Evolutionary conservation across 2,888 invertebrate species (phyloP).

Genomic region (Pachydiplax longipennis): DNA sequence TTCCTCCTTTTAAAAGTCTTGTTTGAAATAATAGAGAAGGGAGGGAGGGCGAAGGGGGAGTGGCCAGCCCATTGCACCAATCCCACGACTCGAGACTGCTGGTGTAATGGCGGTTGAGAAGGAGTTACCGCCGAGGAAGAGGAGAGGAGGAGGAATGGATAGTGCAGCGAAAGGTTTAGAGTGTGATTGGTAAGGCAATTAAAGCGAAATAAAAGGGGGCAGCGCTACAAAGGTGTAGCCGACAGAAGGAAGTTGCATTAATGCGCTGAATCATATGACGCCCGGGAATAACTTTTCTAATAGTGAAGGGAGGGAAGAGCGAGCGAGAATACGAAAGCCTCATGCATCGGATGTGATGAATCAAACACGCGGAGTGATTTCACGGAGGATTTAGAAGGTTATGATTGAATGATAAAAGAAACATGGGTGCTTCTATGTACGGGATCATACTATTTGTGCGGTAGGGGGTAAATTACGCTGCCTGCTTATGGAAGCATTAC

Average conservation of each 20-base stretch:
- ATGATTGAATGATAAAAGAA: too few relatives aligned
- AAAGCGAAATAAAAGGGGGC: constrained; percentile 49
- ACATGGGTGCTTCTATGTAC: too few relatives aligned
- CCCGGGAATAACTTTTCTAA: background rate
- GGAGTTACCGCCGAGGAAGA: background rate
- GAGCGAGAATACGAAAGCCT: too few relatives aligned
- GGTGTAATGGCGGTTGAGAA: constrained; percentile 32
- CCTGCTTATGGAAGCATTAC: too few relatives aligned
- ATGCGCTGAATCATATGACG: background rate
- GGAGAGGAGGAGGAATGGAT: constrained; percentile 48
- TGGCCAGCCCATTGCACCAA: constrained; percentile 42
- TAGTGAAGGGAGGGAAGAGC: too few relatives aligned
- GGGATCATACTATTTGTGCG: too few relatives aligned
- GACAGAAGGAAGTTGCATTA: background rate
- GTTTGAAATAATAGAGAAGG: background rate
- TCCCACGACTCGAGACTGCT: constrained; percentile 33
- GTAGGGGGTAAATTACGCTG: too few relatives aligned
- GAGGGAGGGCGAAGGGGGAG: background rate
- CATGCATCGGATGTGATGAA: too few relatives aligned
- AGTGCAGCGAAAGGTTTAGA: constrained; percentile 48
- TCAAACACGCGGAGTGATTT: too few relatives aligned
- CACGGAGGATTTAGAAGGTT: too few relatives aligned
- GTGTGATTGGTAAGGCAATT: constrained; percentile 53
- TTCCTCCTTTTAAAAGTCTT: background rate
- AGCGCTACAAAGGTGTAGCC: background rate